Base-by-base conservation (phyloP, 2,113 vertebrate genomes). In the Addax nasomaculatus region DNA sequence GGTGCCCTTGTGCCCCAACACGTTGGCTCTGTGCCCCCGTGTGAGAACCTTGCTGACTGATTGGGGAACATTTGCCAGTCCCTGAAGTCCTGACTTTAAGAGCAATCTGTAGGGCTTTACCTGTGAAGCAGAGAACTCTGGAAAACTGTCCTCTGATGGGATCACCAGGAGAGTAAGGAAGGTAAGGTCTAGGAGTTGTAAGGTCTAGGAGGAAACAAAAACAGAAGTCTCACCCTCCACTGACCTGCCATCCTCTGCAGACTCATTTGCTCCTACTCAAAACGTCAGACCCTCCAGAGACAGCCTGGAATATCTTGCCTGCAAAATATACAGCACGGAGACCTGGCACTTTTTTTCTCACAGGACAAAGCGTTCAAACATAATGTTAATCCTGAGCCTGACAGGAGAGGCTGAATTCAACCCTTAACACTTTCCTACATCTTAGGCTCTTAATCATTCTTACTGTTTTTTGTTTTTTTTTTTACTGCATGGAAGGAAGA, bases 401-500 rank as follows among this genome's bases (percentile, higher is more conserved):
- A 51, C 13, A 5, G 58, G 88, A 93, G 53, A 95, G 88, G 51
- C 4, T 57, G 27, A 92, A 51, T 84, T 97, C 83, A 76, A 62
- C 96, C 93, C 45, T 45, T 64, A 87, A 23, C 14, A 49, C n/a
- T 96, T 92, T 84, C 15, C 47, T 49, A 36, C 15, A 6, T 43
- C 30, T 39, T 62, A 29, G 14, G 1, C 43, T 64, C 58, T 62
- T 39, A 90, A 55, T 36, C 76, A 39, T 70, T 19, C 67, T 39
- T 36, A 39, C 76, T 43, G 49, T 33, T 85, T 85, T 95, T 64
- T 15, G 55, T 60, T 92, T 16, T n/a, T 80, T 62, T 29, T 89
- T 95, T 96, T 16, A 90, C 67, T 83, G 6, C 70, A 23, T 73
- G 79, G 78, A 97, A 96, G 29, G 51, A 98, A 97, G 33, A 14